Base-by-base conservation (phyloP, 2,113 vertebrate genomes). In the Setophaga coronata region DNA sequence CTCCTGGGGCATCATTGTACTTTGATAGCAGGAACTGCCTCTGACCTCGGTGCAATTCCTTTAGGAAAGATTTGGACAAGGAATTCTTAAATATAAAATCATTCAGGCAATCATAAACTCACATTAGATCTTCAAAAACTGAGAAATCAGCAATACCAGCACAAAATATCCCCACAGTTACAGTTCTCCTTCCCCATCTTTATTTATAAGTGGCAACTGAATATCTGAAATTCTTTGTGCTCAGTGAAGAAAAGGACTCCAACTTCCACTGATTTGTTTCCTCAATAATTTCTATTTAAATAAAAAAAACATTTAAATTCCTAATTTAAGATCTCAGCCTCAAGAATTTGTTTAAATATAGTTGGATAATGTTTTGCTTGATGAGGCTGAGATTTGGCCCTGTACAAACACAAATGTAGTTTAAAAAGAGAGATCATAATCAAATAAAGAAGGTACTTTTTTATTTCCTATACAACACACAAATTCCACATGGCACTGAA, bases 1-100 rank as follows among this genome's bases (percentile, higher is more conserved):
- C 14, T 66, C 10, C 0, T 29, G 6, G 19, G 20, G 1, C 8
- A 34, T 33, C 0, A 0, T 5, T 38, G 28, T 28, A 25, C 5
- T 26, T 36, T 0, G 0, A 5, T 0, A 25, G 28, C 24, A 54
- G 29, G 45, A 67, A 9, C 6, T 26, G 20, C 1, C 9, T 85
- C 54, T 74, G 47, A 29, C 31, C 31, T 26, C 0, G 0, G 24
- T 10, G 8, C 16, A 74, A 65, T 61, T 47, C 12, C 40, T 47
- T 42, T 8, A 57, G 33, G 23, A 57, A 10, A 20, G 8, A 16
- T 58, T 64, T 87, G n/a, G 18, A 28, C 2, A 15, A 83, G 17
- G 20, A 34, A 50, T n/a, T 38, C 1, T 45, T 86, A 29, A 40
- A 54, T 24, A 8, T 17, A 24, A 80, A 87, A 51, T 24, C 2